phyloP scores from a whole-genome alignment of 2,888 invertebrate genomes.

The Drosophila stalkeri region DNA sequence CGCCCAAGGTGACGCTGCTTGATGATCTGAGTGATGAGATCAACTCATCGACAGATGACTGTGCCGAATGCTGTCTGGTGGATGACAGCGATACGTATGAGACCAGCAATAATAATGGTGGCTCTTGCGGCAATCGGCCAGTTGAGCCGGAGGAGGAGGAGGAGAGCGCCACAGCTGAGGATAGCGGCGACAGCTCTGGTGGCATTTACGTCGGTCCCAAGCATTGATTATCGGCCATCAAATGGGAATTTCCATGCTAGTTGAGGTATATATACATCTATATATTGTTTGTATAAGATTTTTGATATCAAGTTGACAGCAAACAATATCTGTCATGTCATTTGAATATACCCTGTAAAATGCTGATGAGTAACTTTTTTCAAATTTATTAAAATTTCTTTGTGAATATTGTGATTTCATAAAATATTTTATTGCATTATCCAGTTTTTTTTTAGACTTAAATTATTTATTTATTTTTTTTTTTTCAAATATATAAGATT shows the following conservation, averaged over 20 bases:
- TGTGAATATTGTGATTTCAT: no score
- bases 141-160: slow-evolving; percentile 23
- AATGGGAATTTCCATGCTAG: slow-evolving; percentile 68
- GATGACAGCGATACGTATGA: slow-evolving; percentile 71
- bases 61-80: slow-evolving; percentile 70
- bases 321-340: neutral
- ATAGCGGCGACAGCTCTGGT: slow-evolving; percentile 62
- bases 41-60: slow-evolving; percentile 71
- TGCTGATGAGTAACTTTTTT: neutral
- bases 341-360: slow-evolving; percentile 2
- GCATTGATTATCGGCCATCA: slow-evolving; percentile 69
- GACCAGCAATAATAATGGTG: slow-evolving; percentile 50
- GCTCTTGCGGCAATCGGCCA: slow-evolving; percentile 29
- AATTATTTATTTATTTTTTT: neutral
- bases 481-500: no score
- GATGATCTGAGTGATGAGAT: slow-evolving; percentile 72
- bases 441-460: neutral
- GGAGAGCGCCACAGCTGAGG: slow-evolving; percentile 58
- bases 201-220: slow-evolving; percentile 64
- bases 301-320: neutral
- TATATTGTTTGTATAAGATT: slow-evolving; percentile 1
- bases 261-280: slow-evolving; percentile 25
- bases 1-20: slow-evolving; percentile 78
- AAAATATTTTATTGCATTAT: neutral
- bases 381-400: no score